Percentiles rank a stretch among this genome's conserved stretches.
phyloP scores from a whole-genome alignment of 2,797 vertebrate species.

The Dallia pectoralis region DNA sequence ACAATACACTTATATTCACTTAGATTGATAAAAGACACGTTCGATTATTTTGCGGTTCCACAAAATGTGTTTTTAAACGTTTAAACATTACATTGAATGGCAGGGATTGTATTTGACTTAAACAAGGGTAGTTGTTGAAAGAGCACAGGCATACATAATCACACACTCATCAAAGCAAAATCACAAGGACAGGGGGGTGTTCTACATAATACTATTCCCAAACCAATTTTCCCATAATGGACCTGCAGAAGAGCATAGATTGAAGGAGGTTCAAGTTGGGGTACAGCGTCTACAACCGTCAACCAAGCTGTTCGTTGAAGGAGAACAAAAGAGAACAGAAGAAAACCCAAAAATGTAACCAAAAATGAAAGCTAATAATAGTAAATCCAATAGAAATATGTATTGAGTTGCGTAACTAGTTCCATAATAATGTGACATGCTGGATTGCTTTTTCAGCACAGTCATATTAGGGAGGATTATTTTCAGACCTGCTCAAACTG shows the following conservation, averaged over 20 bases:
- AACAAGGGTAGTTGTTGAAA: not conserved
- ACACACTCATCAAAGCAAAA: not conserved
- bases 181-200: too few species aligned
- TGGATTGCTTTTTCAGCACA: constrained; percentile 14
- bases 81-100: too few species aligned
- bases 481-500: constrained; percentile 44
- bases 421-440: constrained; percentile 32
- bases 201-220: not conserved
- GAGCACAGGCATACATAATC: not conserved
- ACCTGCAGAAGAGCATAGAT: not conserved
- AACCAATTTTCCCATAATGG: not conserved
- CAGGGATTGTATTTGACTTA: not conserved
- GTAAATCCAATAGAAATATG: constrained; percentile 28
- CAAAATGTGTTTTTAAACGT: not conserved
- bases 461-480: constrained; percentile 36
- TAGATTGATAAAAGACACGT: not conserved
- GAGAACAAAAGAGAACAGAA: not conserved
- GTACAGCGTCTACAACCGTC: not conserved
- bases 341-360: not conserved
- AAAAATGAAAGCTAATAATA: not conserved
- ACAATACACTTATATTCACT: not conserved
- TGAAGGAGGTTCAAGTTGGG: not conserved
- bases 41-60: not conserved
- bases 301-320: not conserved
- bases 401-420: constrained; percentile 23